These are phyloP conservation scores for Montipora capricornis DNA, from an alignment of 64 coral and sea anemone genomes.

Conservation along the genomic window DNA sequence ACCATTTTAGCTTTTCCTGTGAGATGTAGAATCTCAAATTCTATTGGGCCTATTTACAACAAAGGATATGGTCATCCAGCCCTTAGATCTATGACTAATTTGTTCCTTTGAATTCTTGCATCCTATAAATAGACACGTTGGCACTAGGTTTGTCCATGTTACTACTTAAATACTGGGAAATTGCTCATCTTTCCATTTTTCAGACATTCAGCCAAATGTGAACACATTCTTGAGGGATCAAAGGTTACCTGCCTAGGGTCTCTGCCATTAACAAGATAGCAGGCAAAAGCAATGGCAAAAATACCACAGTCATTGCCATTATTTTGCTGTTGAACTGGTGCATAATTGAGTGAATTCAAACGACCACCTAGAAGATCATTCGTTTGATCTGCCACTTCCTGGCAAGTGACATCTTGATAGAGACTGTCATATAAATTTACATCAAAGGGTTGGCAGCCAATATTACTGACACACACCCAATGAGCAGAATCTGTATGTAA, in stretches of 20 bases:
- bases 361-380: slow-evolving; percentile 30
- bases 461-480: slow-evolving; percentile 51
- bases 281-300: slow-evolving; percentile 27
- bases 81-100: background rate
- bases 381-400: slow-evolving; percentile 42
- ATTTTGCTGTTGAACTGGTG: slow-evolving; percentile 42
- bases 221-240: slow-evolving; percentile 23
- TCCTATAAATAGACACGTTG: background rate
- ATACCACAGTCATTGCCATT: slow-evolving; percentile 10
- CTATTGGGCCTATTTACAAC: too few species aligned
- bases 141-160: slow-evolving; percentile 26
- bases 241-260: slow-evolving; percentile 25
- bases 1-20: too few species aligned
- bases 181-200: slow-evolving; percentile 25
- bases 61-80: too few species aligned
- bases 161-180: slow-evolving; percentile 34
- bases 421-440: slow-evolving; percentile 53
- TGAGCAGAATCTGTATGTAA: slow-evolving; percentile 37
- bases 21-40: too few species aligned
- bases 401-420: slow-evolving; percentile 9
- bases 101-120: slow-evolving; percentile 9
- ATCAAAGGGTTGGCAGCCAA: slow-evolving; percentile 7
- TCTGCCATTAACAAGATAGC: slow-evolving; percentile 15
- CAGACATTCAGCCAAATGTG: slow-evolving; percentile 36
- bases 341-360: slow-evolving; percentile 28